Evolutionary conservation across 2,888 invertebrate species (phyloP), one percentile per base, ranked within the genome.

Genomic region (Conus canariensis): DNA sequence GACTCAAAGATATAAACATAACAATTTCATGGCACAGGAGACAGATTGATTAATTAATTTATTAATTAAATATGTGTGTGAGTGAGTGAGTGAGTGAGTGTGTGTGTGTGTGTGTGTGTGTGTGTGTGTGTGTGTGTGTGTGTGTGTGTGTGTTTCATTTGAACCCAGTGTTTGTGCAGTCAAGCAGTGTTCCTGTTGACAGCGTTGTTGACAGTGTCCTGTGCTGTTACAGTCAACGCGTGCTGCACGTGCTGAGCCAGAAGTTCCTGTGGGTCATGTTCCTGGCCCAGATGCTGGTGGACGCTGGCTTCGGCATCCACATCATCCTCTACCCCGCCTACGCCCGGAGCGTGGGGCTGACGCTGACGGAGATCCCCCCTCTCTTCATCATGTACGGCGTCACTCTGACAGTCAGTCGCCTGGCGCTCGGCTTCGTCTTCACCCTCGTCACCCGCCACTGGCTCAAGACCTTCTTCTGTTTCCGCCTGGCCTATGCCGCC

Each of bases 281-380:
- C 45, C 22, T 90, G 59, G 89, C 89, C 89, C 85, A 89, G 82
- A 58, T 90, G 25, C 88, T 90, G 30, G 88, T 91, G n/a, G 64
- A 85, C 10, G 83, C 82, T 25, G 90, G 90, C 9, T 88, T 14
- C 67, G 87, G 87, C 82, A 90, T 90, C 74, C 64, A 88, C 83
- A 14, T 67, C n/a, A 45, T 91, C 59, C 91, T 89, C 85, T 90
- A 90, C 86, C 91, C 91, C 1, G 70, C 91, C 59, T 91, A 88
- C 87, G 91, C 90, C 12, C 88, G 87, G 77, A 90, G 90, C 64
- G 89, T 90, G n/a, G 91, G 90, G 10, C 80, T 90, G 60, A 58
- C 89, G 8, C 22, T 87, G 14, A 22, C 67, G 9, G 85, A 88
- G 59, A 83, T 91, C 59, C 82, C 90, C 7, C 58, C 80, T 67